Evolutionary conservation across 2,113 vertebrate genomes (phyloP).

Genomic region (Antechinus stuartii): DNA sequence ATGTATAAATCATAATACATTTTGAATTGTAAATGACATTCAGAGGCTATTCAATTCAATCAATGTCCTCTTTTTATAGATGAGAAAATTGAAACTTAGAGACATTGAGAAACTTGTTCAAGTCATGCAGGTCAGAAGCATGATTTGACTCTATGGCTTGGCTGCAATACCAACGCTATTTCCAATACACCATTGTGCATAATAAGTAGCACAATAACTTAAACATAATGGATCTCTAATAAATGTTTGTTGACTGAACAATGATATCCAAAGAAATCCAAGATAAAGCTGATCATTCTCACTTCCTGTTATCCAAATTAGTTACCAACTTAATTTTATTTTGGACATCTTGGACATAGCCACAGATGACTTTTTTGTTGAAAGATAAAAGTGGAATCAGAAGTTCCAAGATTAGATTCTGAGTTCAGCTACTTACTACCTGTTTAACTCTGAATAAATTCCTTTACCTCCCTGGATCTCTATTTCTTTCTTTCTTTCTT

Average conservation of each 20-base stretch:
- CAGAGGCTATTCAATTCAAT: background rate
- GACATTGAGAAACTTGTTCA: background rate
- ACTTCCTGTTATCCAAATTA: background rate
- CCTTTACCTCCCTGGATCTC: background rate
- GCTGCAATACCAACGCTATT: background rate
- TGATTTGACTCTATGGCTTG: background rate
- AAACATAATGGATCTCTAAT: background rate
- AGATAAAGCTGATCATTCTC: background rate
- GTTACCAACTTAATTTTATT: background rate
- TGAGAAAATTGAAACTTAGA: background rate
- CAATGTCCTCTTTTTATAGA: background rate
- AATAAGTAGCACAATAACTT: background rate
- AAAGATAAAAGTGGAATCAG: slow-evolving; percentile 46
- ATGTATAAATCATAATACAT: background rate
- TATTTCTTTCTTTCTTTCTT: background rate
- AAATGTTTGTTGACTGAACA: background rate
- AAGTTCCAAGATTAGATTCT: background rate
- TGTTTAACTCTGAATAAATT: background rate
- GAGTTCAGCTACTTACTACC: background rate
- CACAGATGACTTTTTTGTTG: slow-evolving; percentile 23
- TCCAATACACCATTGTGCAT: background rate
- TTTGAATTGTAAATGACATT: background rate
- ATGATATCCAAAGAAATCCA: background rate
- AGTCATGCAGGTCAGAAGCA: background rate
- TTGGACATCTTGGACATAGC: background rate